These are phyloP conservation scores for Calyptommatus sinebrachiatus DNA, from an alignment of 2,113 vertebrate species.

Conservation along the genomic window DNA sequence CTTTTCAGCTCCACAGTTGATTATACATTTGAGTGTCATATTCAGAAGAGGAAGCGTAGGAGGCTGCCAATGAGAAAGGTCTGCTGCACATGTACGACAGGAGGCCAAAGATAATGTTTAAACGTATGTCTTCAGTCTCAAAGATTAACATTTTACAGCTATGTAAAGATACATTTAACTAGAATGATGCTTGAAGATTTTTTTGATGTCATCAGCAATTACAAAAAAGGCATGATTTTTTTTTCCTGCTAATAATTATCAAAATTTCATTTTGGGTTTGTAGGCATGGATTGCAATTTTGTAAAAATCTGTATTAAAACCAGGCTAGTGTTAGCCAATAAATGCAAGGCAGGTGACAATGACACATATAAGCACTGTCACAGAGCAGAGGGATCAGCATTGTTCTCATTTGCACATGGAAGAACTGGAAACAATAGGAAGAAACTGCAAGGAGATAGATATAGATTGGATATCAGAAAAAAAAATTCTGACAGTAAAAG, in stretches of 20 bases:
- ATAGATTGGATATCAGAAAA: too few relatives aligned
- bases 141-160: neutral
- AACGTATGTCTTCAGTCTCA: neutral
- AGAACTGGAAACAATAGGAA: too few relatives aligned
- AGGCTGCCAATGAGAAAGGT: neutral
- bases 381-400: too few relatives aligned
- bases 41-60: slow-evolving; percentile 17
- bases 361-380: too few relatives aligned
- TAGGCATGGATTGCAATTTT: neutral
- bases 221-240: neutral
- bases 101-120: slow-evolving; percentile 6
- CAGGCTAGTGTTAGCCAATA: too few relatives aligned
- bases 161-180: neutral
- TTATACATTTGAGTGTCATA: slow-evolving; percentile 7
- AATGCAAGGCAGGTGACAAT: neutral
- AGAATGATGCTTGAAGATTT: neutral
- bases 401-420: too few relatives aligned
- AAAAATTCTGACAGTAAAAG: too few relatives aligned
- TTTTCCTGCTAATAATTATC: neutral
- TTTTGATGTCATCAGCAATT: neutral
- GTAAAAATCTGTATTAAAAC: neutral
- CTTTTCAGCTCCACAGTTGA: neutral
- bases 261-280: neutral
- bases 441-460: too few relatives aligned
- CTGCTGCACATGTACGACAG: slow-evolving; percentile 9